phyloP scores from a whole-genome alignment of 2,113 vertebrate species.

The Peucedramus taeniatus region DNA sequence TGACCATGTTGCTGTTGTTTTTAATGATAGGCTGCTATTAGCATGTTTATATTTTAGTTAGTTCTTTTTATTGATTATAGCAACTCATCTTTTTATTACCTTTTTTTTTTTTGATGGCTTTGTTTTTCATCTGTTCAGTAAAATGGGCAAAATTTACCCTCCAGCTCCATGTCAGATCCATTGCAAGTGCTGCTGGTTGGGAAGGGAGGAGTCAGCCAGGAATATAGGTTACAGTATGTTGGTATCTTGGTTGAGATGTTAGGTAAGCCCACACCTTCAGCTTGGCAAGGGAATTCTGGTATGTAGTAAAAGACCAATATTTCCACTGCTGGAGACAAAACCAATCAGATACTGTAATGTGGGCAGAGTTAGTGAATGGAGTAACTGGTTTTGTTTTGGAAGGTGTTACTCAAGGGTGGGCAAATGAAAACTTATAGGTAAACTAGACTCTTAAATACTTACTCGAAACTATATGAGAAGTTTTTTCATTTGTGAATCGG shows the following conservation, averaged over 20 bases:
- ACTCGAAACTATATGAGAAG: background rate
- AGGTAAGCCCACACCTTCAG: background rate
- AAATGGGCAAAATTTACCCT: background rate
- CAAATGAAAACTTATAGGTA: background rate
- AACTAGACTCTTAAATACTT: background rate
- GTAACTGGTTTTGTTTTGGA: background rate
- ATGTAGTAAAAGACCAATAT: background rate
- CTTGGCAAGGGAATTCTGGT: background rate
- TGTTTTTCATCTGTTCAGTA: background rate
- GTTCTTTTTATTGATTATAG: background rate
- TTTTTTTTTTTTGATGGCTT: background rate
- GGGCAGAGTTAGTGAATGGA: background rate
- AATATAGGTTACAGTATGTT: background rate
- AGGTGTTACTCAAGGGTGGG: background rate
- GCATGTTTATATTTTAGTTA: background rate
- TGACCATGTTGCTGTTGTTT: background rate
- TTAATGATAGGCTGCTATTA: background rate
- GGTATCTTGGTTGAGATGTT: background rate
- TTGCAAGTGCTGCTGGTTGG: background rate
- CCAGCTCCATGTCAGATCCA: background rate
- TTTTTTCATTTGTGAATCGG: background rate
- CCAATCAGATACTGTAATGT: background rate
- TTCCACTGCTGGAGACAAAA: background rate
- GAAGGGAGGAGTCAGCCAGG: background rate
- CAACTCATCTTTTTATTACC: background rate